phyloP scores from a whole-genome alignment of 1,140 invertebrate genomes.

The Papilio polyxenes region DNA sequence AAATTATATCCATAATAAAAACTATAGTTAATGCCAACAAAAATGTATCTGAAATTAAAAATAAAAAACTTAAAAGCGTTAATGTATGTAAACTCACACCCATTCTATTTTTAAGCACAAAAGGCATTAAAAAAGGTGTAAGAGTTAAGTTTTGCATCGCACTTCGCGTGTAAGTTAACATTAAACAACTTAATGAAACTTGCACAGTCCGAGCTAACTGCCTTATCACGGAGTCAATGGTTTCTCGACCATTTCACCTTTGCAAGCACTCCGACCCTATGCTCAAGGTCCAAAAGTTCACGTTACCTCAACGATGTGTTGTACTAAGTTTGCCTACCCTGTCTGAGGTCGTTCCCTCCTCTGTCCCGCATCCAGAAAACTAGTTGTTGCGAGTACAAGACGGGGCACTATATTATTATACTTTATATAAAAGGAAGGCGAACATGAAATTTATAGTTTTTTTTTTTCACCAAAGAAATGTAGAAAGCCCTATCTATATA shows the following conservation, averaged over 20 bases:
- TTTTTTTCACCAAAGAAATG: background rate
- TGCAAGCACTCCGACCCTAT: background rate
- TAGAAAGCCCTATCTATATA: too few species aligned
- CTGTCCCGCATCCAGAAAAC: conserved; percentile 31
- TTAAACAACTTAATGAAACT: conserved; percentile 38
- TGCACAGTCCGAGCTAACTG: conserved; percentile 28
- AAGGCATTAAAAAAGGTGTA: conserved; percentile 10
- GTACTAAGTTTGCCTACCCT: background rate
- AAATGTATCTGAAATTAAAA: background rate
- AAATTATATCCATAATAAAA: background rate
- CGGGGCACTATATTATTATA: conserved; percentile 20
- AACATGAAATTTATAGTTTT: conserved; percentile 14
- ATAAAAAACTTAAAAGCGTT: background rate
- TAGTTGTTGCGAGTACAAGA: conserved; percentile 26
- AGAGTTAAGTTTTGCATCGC: conserved; percentile 17
- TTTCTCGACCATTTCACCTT: background rate
- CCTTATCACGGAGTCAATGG: conserved; percentile 38
- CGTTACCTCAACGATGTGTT: background rate
- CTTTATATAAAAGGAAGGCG: background rate
- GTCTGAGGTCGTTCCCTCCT: conserved; percentile 22
- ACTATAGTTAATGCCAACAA: too few species aligned
- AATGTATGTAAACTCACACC: conserved; percentile 1
- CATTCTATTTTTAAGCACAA: conserved; percentile 29
- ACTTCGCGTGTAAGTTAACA: conserved; percentile 29
- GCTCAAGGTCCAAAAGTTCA: background rate